Percentiles rank a stretch among this genome's conserved stretches.
These are phyloP conservation scores for Stenurella melanura DNA, from an alignment of 2,888 invertebrate species.

Conservation along the genomic window DNA sequence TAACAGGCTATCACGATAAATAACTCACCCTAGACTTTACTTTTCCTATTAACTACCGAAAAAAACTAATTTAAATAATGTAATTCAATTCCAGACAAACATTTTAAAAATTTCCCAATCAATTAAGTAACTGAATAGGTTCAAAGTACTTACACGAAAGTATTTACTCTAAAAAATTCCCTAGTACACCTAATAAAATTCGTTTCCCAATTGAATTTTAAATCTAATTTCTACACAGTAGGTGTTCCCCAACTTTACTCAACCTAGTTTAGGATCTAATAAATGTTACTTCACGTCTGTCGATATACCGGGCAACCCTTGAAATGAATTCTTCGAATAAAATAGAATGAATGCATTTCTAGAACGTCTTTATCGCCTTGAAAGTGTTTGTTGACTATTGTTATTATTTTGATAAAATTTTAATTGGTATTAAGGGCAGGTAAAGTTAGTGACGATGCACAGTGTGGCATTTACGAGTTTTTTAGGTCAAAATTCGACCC, in stretches of 20 bases:
- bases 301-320: slow-evolving; percentile 8
- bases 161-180: slow-evolving; percentile 56
- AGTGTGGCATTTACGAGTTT: no score
- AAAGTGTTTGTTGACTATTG: no score
- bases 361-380: no score
- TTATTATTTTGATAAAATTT: no score
- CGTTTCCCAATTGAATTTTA: slow-evolving; percentile 63
- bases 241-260: slow-evolving; percentile 55
- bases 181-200: slow-evolving; percentile 63
- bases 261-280: slow-evolving; percentile 38
- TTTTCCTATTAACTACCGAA: slow-evolving; percentile 13
- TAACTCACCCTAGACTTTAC: slow-evolving; percentile 25
- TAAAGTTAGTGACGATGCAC: no score
- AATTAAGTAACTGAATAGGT: slow-evolving; percentile 53
- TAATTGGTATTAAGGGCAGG: no score
- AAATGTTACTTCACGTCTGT: slow-evolving; percentile 39
- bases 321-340: background rate
- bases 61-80: slow-evolving; percentile 31
- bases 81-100: slow-evolving; percentile 36
- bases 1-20: slow-evolving; percentile 8
- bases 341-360: background rate
- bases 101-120: slow-evolving; percentile 56
- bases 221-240: slow-evolving; percentile 62
- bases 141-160: slow-evolving; percentile 51
- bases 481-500: no score